Percentiles rank a stretch among this genome's conserved stretches.
These are phyloP conservation scores for Caenorhabditis japonica DNA, from an alignment of 2,888 invertebrate species.

Conservation along the genomic window DNA sequence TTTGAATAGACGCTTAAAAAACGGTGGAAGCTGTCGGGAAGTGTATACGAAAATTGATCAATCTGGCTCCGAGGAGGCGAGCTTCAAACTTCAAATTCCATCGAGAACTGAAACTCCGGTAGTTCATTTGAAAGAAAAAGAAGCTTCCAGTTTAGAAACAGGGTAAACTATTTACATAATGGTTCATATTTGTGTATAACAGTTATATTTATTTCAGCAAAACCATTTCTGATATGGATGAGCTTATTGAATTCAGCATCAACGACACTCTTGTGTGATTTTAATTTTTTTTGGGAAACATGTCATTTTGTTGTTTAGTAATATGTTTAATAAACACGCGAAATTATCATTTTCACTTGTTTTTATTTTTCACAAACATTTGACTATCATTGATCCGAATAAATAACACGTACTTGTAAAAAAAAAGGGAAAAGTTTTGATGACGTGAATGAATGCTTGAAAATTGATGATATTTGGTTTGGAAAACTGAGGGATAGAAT, in stretches of 20 bases:
- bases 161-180: slow-evolving; percentile 12
- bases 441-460: slow-evolving; percentile 34
- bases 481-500: slow-evolving; percentile 29
- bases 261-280: slow-evolving; percentile 40
- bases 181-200: too few species aligned
- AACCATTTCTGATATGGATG: slow-evolving; percentile 18
- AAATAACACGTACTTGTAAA: slow-evolving; percentile 42
- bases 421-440: slow-evolving; percentile 42
- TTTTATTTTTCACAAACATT: too few species aligned
- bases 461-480: slow-evolving; percentile 45
- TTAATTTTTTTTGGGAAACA: neutral
- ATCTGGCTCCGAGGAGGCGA: slow-evolving; percentile 17
- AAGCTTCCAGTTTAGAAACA: slow-evolving; percentile 35
- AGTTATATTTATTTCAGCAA: slow-evolving; percentile 39
- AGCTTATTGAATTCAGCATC: slow-evolving; percentile 44
- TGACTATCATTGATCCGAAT: too few species aligned
- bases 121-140: slow-evolving; percentile 40
- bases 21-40: slow-evolving; percentile 8
- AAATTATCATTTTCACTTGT: too few species aligned
- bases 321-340: too few species aligned
- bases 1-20: slow-evolving; percentile 22
- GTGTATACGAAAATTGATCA: neutral
- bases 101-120: slow-evolving; percentile 33
- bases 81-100: slow-evolving; percentile 11
- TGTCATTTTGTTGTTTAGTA: neutral